phyloP scores from a whole-genome alignment of 2,888 invertebrate genomes.

The Ophraella communa region DNA sequence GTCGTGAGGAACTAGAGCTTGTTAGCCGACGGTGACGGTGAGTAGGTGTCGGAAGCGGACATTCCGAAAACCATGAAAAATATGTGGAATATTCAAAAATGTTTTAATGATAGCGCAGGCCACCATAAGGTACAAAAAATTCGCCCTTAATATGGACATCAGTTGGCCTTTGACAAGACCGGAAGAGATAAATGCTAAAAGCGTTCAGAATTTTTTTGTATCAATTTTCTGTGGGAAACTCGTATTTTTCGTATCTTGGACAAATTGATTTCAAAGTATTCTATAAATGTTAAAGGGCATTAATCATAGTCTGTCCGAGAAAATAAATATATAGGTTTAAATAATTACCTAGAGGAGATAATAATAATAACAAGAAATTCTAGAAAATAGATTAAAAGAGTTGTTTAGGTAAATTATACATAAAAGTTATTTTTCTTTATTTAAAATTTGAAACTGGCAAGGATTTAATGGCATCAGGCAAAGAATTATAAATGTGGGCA shows the following conservation, averaged over 20 bases:
- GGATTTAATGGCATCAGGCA: no score
- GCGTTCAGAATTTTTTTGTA: conserved; percentile 5
- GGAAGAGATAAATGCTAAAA: conserved; percentile 20
- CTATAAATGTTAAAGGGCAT: background rate
- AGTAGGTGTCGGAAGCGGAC: conserved; percentile 41
- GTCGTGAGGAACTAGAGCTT: conserved; percentile 29
- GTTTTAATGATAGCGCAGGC: conserved; percentile 31
- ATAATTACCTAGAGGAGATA: background rate
- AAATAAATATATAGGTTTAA: background rate
- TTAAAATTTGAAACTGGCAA: no score
- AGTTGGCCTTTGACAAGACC: conserved; percentile 25
- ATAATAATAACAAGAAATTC: no score
- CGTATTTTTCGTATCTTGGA: conserved; percentile 8
- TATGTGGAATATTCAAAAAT: conserved; percentile 34
- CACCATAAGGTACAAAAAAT: conserved; percentile 36
- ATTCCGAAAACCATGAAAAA: conserved; percentile 28
- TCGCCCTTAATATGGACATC: conserved; percentile 30
- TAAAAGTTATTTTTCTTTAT: no score
- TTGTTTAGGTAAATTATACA: no score
- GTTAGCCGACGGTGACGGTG: conserved; percentile 46
- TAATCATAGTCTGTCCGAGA: background rate
- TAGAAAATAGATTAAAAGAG: no score
- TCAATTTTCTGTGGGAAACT: conserved; percentile 6
- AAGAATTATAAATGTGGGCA: no score
- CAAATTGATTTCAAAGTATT: conserved; percentile 6